Evolutionary conservation across 2,797 vertebrate genomes (phyloP), one percentile per base, ranked within the genome.

Genomic region (Calcarius lapponicus): DNA sequence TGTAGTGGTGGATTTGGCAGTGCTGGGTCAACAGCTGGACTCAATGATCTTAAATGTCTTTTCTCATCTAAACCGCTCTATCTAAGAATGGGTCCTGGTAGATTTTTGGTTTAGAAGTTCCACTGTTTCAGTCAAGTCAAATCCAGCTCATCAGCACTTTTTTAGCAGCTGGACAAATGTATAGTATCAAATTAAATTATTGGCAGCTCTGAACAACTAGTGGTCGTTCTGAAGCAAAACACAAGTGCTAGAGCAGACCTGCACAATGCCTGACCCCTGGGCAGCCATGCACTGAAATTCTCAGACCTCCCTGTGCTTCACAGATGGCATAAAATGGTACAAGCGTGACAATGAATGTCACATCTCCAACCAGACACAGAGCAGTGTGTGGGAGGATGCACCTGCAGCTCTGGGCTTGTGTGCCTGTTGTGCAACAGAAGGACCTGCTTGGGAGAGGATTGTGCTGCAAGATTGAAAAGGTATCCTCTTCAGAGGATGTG

Each of bases 261-360:
- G 31, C 34, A 26, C 24, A 8, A 5, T 43, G 8, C 9, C 13
- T 25, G 28, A 50, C 10, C 18, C 2, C 0, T 31, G 19, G 34
- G 43, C 19, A 54, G 51, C 31, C 22, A 11, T 2, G 1, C 31
- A 10, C 5, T 7, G 29, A 11, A 61, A 11, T 25, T 58, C 13
- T 40, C 66, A 25, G 32, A 26, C 17, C 4, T 51, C 31, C 1
- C 6, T 57, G 28, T 32, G 43, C 42, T 57, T 43, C 56, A 10
- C 10, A 6, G n/a, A 7, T 32, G 16, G 8, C 26, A 38, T 32
- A 11, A 45, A 62, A 38, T 4, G 3, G 34, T 61, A 5, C 7
- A 24, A 57, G 26, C 10, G 29, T 29, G 58, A 29, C 58, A 40
- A 40, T 40, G 16, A 19, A 26, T 3, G 2, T 28, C 0, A 3